Percentiles rank a stretch among this genome's conserved stretches.
phyloP scores from a whole-genome alignment of 2,888 invertebrate genomes.

The Tromatobia lineatoria region DNA sequence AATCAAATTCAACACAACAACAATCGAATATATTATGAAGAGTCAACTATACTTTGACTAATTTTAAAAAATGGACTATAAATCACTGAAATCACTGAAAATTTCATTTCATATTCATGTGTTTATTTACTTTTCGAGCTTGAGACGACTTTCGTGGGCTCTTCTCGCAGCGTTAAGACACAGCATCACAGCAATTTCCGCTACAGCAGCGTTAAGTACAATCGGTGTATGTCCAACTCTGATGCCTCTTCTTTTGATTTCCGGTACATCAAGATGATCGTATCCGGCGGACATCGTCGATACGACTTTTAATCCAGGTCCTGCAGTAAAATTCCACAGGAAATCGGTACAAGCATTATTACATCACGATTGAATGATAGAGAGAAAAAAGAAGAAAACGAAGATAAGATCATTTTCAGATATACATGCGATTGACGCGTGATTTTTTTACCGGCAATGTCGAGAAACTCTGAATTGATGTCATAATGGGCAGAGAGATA shows the following conservation, averaged over 20 bases:
- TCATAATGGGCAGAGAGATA: slow-evolving; percentile 74
- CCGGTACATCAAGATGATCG: slow-evolving; percentile 92
- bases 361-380: background rate
- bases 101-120: background rate
- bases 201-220: slow-evolving; percentile 92
- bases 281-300: slow-evolving; percentile 95
- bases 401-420: slow-evolving; percentile 16
- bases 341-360: background rate
- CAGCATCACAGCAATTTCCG: slow-evolving; percentile 93
- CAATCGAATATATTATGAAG: too few species aligned
- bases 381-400: background rate
- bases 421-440: background rate
- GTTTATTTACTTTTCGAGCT: slow-evolving; percentile 85
- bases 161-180: slow-evolving; percentile 92
- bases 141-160: slow-evolving; percentile 91
- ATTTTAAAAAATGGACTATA: too few species aligned
- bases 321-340: slow-evolving; percentile 81
- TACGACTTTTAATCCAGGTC: slow-evolving; percentile 91
- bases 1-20: too few species aligned
- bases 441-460: slow-evolving; percentile 87
- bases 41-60: too few species aligned
- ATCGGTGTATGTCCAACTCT: slow-evolving; percentile 93
- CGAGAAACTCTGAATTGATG: slow-evolving; percentile 87
- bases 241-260: slow-evolving; percentile 90
- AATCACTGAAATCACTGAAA: background rate